Evolutionary conservation across 2,888 invertebrate genomes (phyloP).

Genomic region (Caenorhabditis afra): DNA sequence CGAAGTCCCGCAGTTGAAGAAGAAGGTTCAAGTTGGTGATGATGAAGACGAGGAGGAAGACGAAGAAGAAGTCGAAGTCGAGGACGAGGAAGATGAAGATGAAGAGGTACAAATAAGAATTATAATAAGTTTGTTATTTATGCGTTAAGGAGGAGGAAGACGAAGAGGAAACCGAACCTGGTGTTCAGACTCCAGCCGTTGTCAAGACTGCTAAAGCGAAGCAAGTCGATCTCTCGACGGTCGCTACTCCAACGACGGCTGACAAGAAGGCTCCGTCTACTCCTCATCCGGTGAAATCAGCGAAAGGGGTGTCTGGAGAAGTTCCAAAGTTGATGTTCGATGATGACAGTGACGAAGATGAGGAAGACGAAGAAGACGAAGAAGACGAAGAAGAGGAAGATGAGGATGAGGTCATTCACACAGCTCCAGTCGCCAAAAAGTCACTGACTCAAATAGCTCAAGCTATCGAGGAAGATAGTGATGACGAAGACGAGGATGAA

Average conservation of each 20-base stretch:
- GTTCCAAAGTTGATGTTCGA: constrained; percentile 64
- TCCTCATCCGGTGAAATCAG: constrained; percentile 66
- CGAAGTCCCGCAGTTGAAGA: constrained; percentile 23
- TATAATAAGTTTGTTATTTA: constrained; percentile 3
- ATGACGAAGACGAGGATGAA: constrained; percentile 63
- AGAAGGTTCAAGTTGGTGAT: neutral
- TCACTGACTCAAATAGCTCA: constrained; percentile 37
- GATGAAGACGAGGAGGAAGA: constrained; percentile 63
- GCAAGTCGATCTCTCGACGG: constrained; percentile 65
- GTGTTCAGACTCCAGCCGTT: constrained; percentile 49
- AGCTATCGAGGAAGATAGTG: constrained; percentile 40
- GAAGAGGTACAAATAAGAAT: constrained; percentile 47
- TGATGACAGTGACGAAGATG: constrained; percentile 63
- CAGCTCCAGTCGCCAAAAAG: constrained; percentile 13
- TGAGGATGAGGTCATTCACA: constrained; percentile 30
- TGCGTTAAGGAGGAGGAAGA: constrained; percentile 65
- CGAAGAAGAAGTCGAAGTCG: constrained; percentile 57
- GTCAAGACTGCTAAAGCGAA: constrained; percentile 60
- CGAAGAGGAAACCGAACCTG: constrained; percentile 64
- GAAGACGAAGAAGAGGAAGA: constrained; percentile 67
- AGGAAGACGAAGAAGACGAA: constrained; percentile 62
- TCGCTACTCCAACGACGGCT: constrained; percentile 65
- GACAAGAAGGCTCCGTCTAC: constrained; percentile 68
- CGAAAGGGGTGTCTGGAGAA: constrained; percentile 13
- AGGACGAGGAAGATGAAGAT: constrained; percentile 56